A percentile compares a stretch with the other conserved stretches of the same genome.
phyloP scores from a whole-genome alignment of 2,888 invertebrate genomes.

The Nemotelus pantherinus region DNA sequence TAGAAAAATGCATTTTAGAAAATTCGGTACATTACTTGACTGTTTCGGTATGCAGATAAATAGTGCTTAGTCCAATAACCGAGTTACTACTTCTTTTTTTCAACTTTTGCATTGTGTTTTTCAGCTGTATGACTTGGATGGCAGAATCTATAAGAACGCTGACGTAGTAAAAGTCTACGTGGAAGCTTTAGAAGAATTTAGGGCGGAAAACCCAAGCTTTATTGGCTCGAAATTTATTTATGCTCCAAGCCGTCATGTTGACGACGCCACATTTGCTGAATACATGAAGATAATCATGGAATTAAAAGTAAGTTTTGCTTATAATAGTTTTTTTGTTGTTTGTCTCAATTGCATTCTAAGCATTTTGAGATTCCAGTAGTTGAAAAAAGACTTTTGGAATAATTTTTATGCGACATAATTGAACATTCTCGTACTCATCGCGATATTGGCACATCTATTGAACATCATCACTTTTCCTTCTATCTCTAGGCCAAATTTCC shows the following conservation, averaged over 20 bases:
- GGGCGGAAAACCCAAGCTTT: conserved; percentile 71
- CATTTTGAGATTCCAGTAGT: too few species aligned
- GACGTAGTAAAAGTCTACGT: conserved; percentile 71
- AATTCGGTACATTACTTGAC: too few species aligned
- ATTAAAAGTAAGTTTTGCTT: conserved; percentile 56
- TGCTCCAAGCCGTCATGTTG: conserved; percentile 69
- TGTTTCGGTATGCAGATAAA: too few species aligned
- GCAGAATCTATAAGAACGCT: conserved; percentile 67
- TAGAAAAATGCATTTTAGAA: too few species aligned
- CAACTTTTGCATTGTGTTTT: neutral
- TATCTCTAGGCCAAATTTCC: conserved; percentile 68
- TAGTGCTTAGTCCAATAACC: too few species aligned
- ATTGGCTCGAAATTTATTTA: conserved; percentile 76
- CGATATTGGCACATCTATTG: too few species aligned
- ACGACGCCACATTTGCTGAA: conserved; percentile 60
- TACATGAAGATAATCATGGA: conserved; percentile 64
- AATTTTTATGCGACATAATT: neutral
- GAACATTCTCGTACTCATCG: neutral
- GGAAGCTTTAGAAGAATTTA: conserved; percentile 69
- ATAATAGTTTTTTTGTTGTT: neutral
- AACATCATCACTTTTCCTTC: too few species aligned
- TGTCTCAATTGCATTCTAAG: neutral
- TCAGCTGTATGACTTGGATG: conserved; percentile 73
- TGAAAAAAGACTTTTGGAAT: neutral
- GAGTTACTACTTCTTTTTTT: neutral